These are phyloP conservation scores for Watsonalla binaria DNA, from an alignment of 2,888 invertebrate genomes.

Conservation along the genomic window DNA sequence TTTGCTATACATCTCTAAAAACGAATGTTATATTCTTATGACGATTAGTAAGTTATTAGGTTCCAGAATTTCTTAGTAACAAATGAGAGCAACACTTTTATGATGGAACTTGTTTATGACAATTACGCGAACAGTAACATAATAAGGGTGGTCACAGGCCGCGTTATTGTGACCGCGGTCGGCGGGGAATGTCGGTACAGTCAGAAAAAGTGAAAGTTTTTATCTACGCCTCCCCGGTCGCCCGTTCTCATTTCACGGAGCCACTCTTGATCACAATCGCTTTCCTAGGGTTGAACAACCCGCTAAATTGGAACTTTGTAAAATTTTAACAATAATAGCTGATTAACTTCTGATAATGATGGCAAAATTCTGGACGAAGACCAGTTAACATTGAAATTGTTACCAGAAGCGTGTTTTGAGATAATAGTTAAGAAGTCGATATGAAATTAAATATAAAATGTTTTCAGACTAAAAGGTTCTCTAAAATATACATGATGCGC, in stretches of 20 bases:
- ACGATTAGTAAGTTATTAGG: background rate
- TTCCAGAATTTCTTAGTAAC: background rate
- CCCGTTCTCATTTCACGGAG: conserved; percentile 67
- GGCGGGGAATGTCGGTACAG: conserved; percentile 57
- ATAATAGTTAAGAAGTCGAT: no score
- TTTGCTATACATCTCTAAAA: no score
- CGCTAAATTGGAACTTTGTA: conserved; percentile 33
- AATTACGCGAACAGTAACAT: conserved; percentile 62
- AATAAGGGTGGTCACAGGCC: conserved; percentile 59
- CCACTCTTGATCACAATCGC: conserved; percentile 66
- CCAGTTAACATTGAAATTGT: no score
- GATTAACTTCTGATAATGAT: no score
- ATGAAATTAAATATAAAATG: no score
- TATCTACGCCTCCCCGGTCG: conserved; percentile 65
- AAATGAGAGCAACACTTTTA: conserved; percentile 22
- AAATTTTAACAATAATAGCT: conserved; percentile 17
- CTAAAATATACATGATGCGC: no score
- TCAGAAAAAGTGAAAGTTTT: conserved; percentile 75
- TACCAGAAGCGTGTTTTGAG: no score
- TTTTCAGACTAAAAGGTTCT: no score
- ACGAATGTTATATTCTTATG: no score
- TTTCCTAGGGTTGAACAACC: conserved; percentile 41
- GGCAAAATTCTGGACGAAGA: no score
- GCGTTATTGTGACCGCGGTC: conserved; percentile 47
- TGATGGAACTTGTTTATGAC: conserved; percentile 52